These are phyloP conservation scores for Astreopora myriophthalma DNA, from an alignment of 64 coral and sea anemone genomes.

Conservation along the genomic window DNA sequence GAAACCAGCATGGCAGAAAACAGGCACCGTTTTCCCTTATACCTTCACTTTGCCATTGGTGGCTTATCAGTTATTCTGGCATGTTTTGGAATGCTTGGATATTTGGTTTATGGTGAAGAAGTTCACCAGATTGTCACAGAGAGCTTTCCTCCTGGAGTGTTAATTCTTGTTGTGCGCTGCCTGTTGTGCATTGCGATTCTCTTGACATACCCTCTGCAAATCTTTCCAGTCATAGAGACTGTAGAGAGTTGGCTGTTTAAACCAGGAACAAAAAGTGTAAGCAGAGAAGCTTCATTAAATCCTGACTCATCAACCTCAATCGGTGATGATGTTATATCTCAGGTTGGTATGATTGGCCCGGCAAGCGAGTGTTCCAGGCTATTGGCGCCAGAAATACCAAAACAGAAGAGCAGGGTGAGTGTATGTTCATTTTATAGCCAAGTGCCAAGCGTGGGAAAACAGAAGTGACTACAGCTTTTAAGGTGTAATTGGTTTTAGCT, in stretches of 20 bases:
- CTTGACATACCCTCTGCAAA: conserved; percentile 84
- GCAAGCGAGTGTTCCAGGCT: conserved; percentile 1
- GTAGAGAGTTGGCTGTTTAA: conserved; percentile 83
- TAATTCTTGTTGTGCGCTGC: conserved; percentile 55
- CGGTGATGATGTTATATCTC: not conserved
- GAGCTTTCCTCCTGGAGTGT: conserved; percentile 63
- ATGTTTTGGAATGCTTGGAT: conserved; percentile 81
- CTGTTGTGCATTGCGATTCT: conserved; percentile 77
- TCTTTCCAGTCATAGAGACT: conserved; percentile 89
- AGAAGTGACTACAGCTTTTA: no score
- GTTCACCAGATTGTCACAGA: conserved; percentile 76
- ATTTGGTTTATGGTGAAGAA: conserved; percentile 80
- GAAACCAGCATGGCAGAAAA: conserved; percentile 95
- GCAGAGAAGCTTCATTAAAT: not conserved
- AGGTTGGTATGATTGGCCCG: not conserved
- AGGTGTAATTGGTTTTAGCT: no score
- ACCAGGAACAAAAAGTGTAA: not conserved
- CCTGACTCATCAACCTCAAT: not conserved
- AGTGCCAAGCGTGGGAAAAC: no score
- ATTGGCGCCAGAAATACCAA: conserved; percentile 41
- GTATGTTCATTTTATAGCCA: no score
- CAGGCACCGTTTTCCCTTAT: conserved; percentile 67
- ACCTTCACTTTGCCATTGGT: conserved; percentile 87
- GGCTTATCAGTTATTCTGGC: conserved; percentile 66
- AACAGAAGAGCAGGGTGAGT: conserved; percentile 24